These are phyloP conservation scores for Eremophila alpestris DNA, from an alignment of 2,797 vertebrate species.

Conservation along the genomic window DNA sequence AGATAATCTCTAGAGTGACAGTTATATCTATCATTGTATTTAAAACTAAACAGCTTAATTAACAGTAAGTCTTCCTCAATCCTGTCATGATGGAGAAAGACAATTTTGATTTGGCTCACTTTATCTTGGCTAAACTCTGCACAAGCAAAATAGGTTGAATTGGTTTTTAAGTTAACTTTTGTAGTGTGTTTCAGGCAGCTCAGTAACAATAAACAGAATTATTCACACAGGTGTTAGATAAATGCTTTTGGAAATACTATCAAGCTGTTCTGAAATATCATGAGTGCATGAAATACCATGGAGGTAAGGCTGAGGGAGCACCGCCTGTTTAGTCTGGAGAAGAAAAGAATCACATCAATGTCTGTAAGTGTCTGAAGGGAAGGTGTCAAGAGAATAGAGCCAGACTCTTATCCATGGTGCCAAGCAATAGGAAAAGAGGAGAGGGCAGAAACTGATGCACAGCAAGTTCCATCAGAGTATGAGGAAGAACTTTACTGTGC, in stretches of 20 bases:
- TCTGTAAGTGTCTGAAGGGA: neutral
- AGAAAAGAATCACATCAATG: neutral
- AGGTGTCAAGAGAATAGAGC: neutral
- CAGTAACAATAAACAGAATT: neutral
- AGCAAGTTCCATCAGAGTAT: neutral
- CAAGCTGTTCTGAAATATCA: neutral
- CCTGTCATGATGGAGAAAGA: neutral
- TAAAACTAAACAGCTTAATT: neutral
- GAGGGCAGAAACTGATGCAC: neutral
- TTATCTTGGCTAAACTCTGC: neutral
- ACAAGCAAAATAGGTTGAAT: neutral
- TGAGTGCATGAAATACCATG: neutral
- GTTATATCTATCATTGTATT: neutral
- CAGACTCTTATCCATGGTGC: neutral
- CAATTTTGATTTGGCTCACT: neutral
- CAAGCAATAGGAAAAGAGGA: neutral
- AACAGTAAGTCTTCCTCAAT: neutral
- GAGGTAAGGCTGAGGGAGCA: neutral
- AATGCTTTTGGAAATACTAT: neutral
- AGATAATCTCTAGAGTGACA: neutral
- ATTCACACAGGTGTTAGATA: neutral
- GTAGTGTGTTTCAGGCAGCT: neutral
- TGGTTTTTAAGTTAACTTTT: neutral
- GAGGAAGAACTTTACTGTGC: neutral
- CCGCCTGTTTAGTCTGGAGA: neutral